A percentile compares a stretch with the other conserved stretches of the same genome.
phyloP scores from a whole-genome alignment of 2,888 invertebrate genomes.

The Endomychus coccineus region DNA sequence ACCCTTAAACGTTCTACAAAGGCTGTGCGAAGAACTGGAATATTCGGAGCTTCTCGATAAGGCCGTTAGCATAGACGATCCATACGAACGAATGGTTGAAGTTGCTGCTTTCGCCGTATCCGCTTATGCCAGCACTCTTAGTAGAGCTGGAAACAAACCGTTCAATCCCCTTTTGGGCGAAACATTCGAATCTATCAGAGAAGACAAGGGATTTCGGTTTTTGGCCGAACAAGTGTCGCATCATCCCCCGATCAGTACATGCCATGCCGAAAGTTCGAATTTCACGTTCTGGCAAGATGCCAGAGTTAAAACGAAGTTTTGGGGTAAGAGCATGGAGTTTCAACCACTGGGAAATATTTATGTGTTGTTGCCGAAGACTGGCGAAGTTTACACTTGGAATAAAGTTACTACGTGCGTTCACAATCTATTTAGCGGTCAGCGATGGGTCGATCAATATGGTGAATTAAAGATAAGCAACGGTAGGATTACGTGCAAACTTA shows the following conservation, averaged over 20 bases:
- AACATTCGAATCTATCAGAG: slow-evolving; percentile 72
- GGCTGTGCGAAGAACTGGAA: slow-evolving; percentile 76
- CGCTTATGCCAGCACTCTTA: slow-evolving; percentile 65
- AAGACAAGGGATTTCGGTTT: slow-evolving; percentile 71
- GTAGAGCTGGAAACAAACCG: slow-evolving; percentile 73
- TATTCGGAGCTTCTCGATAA: slow-evolving; percentile 74
- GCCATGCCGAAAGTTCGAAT: slow-evolving; percentile 68
- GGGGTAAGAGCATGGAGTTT: slow-evolving; percentile 88
- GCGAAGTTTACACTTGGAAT: slow-evolving; percentile 69
- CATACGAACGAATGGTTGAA: slow-evolving; percentile 66
- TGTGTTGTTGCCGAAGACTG: slow-evolving; percentile 53
- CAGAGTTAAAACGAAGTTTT: slow-evolving; percentile 78
- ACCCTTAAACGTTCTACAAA: slow-evolving; percentile 72
- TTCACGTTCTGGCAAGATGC: slow-evolving; percentile 80
- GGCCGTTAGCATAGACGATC: slow-evolving; percentile 58
- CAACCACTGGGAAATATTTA: slow-evolving; percentile 69
- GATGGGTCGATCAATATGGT: slow-evolving; percentile 84
- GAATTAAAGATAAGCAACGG: slow-evolving; percentile 64
- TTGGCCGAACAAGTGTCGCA: slow-evolving; percentile 79
- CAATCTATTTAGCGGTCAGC: slow-evolving; percentile 73
- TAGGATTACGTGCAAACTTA: slow-evolving; percentile 65
- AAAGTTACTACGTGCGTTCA: slow-evolving; percentile 82
- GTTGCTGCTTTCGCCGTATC: slow-evolving; percentile 78
- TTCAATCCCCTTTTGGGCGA: slow-evolving; percentile 79
- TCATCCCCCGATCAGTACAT: slow-evolving; percentile 77